A percentile compares a stretch with the other conserved stretches of the same genome.
Evolutionary conservation across 2,113 vertebrate species (phyloP).

Genomic region (Notiomystis cincta): DNA sequence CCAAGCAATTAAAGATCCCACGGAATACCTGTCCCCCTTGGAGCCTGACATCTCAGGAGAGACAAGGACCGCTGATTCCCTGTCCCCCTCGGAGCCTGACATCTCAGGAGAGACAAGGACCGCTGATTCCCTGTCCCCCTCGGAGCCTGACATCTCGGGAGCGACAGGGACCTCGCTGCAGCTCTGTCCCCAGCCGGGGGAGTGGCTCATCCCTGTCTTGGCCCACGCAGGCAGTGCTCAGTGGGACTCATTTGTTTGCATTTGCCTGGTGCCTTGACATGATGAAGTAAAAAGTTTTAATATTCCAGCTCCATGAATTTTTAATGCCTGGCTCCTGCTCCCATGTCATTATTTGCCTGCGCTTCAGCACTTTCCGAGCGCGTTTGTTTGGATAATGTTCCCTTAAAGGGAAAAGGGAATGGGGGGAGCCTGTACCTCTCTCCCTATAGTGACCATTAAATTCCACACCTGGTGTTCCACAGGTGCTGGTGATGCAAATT

Average conservation of each 20-base stretch:
- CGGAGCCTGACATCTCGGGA: not conserved
- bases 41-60: slow-evolving; percentile 7
- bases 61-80: not conserved
- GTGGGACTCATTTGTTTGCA: slow-evolving; percentile 57
- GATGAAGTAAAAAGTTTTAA: slow-evolving; percentile 70
- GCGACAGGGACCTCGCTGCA: not conserved
- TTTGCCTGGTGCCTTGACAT: slow-evolving; percentile 61
- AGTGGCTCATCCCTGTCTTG: not conserved
- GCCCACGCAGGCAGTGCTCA: slow-evolving; percentile 24
- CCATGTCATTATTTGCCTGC: slow-evolving; percentile 59
- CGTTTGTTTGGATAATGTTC: slow-evolving; percentile 61
- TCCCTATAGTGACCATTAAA: slow-evolving; percentile 59
- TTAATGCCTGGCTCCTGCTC: slow-evolving; percentile 69
- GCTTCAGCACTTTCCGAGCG: slow-evolving; percentile 62
- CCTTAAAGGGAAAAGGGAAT: not conserved
- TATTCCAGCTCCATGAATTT: slow-evolving; percentile 65
- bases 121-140: not conserved
- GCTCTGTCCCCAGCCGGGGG: not conserved
- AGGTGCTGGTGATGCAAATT: slow-evolving; percentile 40
- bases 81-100: slow-evolving; percentile 8
- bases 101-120: not conserved
- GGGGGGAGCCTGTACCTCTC: not conserved
- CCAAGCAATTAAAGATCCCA: not conserved
- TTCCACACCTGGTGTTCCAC: not conserved
- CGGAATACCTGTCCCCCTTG: not conserved